Percentiles rank a stretch among this genome's conserved stretches.
These are phyloP conservation scores for Bathybates hornii DNA, from an alignment of 2,113 vertebrate species.

Conservation along the genomic window DNA sequence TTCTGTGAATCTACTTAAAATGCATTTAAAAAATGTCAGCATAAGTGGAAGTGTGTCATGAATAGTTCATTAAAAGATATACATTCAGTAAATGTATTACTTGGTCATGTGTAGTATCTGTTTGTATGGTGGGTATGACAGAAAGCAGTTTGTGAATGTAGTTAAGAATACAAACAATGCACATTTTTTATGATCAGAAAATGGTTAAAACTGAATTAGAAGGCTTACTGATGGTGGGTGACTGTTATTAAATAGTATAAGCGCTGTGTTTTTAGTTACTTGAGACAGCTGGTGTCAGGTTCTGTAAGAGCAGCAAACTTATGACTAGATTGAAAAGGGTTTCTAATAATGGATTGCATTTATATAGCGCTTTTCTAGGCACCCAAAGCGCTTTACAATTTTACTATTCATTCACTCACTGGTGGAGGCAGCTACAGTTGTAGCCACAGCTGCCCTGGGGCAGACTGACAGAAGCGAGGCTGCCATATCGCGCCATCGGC, in stretches of 20 bases:
- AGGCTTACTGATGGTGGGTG: not conserved
- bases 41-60: not conserved
- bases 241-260: not conserved
- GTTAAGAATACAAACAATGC: not conserved
- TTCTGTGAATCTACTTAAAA: not conserved
- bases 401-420: no score
- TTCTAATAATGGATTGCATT: not conserved
- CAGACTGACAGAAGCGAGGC: no score
- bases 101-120: not conserved
- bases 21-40: not conserved
- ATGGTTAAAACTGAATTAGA: not conserved
- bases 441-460: no score
- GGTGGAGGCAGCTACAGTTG: no score
- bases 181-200: not conserved
- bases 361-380: no score
- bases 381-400: no score
- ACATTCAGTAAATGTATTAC: not conserved
- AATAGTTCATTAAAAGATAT: not conserved
- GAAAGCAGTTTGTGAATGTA: not conserved
- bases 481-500: no score
- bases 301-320: not conserved
- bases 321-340: not conserved
- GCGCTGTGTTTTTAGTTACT: not conserved
- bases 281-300: not conserved
- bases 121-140: not conserved